phyloP scores from a whole-genome alignment of 2,888 invertebrate genomes.

The Machimus rusticus region DNA sequence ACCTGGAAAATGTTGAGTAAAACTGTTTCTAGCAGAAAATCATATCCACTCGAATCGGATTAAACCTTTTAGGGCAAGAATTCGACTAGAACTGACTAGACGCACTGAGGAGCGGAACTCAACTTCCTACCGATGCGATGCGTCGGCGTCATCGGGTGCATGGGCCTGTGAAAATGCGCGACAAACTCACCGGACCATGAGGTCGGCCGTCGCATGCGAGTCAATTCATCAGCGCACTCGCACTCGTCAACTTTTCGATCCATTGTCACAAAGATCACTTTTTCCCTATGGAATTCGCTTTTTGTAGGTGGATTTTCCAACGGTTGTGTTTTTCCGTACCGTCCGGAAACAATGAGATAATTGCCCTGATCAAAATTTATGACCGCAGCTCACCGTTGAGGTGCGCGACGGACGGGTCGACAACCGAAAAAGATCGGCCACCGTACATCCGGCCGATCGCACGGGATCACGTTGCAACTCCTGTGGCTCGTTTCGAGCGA shows the following conservation, averaged over 20 bases:
- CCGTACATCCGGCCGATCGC: slow-evolving; percentile 44
- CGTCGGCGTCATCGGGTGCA: neutral
- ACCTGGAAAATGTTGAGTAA: neutral
- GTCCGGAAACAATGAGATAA: slow-evolving; percentile 10
- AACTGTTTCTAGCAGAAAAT: neutral
- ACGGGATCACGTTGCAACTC: neutral
- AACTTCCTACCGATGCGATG: neutral
- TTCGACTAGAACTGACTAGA: slow-evolving; percentile 7
- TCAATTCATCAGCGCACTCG: neutral
- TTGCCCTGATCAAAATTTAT: slow-evolving; percentile 37
- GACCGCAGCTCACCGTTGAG: neutral
- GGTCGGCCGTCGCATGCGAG: neutral
- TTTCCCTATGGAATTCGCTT: neutral
- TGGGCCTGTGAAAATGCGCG: slow-evolving; percentile 32
- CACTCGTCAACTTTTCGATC: neutral
- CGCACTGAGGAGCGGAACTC: neutral
- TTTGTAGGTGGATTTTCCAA: slow-evolving; percentile 28
- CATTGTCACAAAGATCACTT: slow-evolving; percentile 25
- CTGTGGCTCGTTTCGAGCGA: neutral
- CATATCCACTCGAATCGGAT: neutral
- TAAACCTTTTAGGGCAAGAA: slow-evolving; percentile 20
- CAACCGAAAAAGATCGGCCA: slow-evolving; percentile 46
- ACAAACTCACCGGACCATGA: slow-evolving; percentile 32
- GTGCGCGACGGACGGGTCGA: slow-evolving; percentile 38
- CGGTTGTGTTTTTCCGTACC: slow-evolving; percentile 25